Conservation (phyloP, 2,888 invertebrate genomes). For the Conchocele bisecta region DNA sequence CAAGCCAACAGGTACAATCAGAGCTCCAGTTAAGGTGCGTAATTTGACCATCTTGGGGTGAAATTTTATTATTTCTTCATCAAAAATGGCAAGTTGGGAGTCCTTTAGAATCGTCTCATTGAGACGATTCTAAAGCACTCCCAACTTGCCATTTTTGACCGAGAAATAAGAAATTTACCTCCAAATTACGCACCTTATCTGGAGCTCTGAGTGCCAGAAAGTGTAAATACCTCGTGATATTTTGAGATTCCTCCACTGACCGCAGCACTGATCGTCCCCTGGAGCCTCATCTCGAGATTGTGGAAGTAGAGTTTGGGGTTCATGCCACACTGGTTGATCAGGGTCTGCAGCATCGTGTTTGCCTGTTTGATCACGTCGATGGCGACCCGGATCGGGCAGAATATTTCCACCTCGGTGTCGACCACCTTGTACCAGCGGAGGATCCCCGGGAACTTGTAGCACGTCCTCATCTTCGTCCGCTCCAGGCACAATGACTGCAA, state of each 20-base stretch:
- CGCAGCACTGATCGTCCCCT: constrained; percentile 79
- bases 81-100: too few relatives aligned
- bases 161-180: too few relatives aligned
- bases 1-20: too few relatives aligned
- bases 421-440: constrained; percentile 85
- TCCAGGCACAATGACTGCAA: constrained; percentile 80
- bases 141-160: too few relatives aligned
- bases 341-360: constrained; percentile 85
- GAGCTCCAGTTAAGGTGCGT: too few relatives aligned
- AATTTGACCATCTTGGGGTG: too few relatives aligned
- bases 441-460: constrained; percentile 79
- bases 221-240: constrained; percentile 78
- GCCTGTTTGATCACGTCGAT: constrained; percentile 72
- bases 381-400: constrained; percentile 84
- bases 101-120: too few relatives aligned
- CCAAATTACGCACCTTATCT: background rate
- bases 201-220: background rate
- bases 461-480: constrained; percentile 73
- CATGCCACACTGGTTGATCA: constrained; percentile 90
- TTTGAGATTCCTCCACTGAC: constrained; percentile 81
- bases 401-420: constrained; percentile 88
- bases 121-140: too few relatives aligned
- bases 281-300: constrained; percentile 79
- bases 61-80: too few relatives aligned
- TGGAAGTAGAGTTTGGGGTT: constrained; percentile 68